Evolutionary conservation across 2,113 vertebrate genomes (phyloP).

Genomic region (Mirounga angustirostris): DNA sequence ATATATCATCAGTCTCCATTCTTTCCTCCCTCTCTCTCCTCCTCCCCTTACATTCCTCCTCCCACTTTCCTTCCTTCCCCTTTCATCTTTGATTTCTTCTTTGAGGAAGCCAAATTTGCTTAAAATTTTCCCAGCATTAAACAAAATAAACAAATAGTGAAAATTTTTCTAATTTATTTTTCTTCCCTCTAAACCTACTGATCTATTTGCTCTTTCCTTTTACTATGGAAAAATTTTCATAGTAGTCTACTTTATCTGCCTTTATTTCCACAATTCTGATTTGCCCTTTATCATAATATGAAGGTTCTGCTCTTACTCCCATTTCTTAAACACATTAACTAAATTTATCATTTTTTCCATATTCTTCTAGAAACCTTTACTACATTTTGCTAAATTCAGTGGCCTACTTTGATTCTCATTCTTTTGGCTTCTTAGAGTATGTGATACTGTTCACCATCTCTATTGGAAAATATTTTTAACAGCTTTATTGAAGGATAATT

Average conservation of each 20-base stretch:
- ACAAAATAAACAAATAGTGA: not conserved
- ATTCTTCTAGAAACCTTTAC: not conserved
- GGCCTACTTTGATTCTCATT: not conserved
- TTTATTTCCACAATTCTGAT: not conserved
- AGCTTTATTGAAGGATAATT: not conserved
- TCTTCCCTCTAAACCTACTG: not conserved
- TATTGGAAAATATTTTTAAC: not conserved
- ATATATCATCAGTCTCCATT: not conserved
- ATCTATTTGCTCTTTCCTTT: not conserved
- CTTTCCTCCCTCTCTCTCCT: too few species aligned
- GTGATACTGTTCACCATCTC: not conserved
- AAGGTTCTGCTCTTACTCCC: not conserved
- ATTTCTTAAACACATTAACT: not conserved
- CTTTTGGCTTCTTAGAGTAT: not conserved
- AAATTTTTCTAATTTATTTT: not conserved
- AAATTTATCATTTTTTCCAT: not conserved
- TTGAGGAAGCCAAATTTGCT: not conserved
- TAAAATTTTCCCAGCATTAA: not conserved
- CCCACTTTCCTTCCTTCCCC: not conserved
- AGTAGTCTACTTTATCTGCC: not conserved
- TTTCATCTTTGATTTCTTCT: not conserved
- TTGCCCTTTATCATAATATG: not conserved
- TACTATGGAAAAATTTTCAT: not conserved
- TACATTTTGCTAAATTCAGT: not conserved
- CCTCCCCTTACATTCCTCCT: not conserved